phyloP scores from a whole-genome alignment of 2,888 invertebrate species.

The Dexiosoma caninum region DNA sequence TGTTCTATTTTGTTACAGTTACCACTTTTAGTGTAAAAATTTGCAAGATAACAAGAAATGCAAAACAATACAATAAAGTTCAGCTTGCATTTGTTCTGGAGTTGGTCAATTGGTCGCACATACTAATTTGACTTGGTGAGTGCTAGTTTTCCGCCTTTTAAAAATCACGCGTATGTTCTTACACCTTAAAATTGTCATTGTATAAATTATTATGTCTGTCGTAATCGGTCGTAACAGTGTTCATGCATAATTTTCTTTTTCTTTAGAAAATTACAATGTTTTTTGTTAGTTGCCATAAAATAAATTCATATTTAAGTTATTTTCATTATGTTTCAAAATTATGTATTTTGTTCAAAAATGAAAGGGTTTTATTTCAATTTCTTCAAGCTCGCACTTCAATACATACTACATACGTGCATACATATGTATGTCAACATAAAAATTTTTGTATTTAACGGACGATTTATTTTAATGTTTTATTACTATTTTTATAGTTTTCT shows the following conservation, averaged over 20 bases:
- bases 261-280: conserved; percentile 41
- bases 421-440: background rate
- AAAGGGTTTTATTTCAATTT: conserved; percentile 51
- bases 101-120: conserved; percentile 72
- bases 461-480: conserved; percentile 54
- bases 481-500: conserved; percentile 38
- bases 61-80: background rate
- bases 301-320: conserved; percentile 51
- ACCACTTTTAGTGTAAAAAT: background rate
- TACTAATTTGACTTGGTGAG: conserved; percentile 69
- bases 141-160: conserved; percentile 40
- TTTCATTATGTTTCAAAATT: conserved; percentile 34
- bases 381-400: conserved; percentile 3
- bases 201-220: conserved; percentile 28
- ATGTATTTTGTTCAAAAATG: conserved; percentile 36
- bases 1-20: conserved; percentile 12
- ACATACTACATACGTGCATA: background rate
- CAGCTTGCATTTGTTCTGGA: conserved; percentile 60
- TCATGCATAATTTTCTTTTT: conserved; percentile 59
- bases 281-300: conserved; percentile 38
- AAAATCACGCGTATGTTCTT: conserved; percentile 41
- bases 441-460: conserved; percentile 49
- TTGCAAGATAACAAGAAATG: background rate
- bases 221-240: conserved; percentile 43
- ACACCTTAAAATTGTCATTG: conserved; percentile 36